Evolutionary conservation across 2,888 invertebrate species (phyloP).

Genomic region (Oscheius sp.): DNA sequence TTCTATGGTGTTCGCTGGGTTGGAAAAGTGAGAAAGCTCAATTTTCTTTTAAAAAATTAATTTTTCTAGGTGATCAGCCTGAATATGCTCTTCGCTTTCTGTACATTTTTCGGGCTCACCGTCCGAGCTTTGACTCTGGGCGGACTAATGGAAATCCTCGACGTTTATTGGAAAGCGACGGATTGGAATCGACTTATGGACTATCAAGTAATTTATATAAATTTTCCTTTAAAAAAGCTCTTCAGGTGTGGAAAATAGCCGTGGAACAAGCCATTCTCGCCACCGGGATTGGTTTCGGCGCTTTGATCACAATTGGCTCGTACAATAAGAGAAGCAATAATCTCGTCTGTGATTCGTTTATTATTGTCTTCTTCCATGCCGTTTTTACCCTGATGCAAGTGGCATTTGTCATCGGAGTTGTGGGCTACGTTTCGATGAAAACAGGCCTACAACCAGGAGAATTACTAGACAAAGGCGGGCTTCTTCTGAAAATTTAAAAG

Average conservation of each 20-base stretch:
- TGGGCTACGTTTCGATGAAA: conserved; percentile 62
- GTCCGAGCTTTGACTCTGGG: conserved; percentile 57
- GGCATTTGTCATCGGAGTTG: conserved; percentile 61
- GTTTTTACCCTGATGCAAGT: conserved; percentile 58
- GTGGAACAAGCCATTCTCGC: conserved; percentile 70
- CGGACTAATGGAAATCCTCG: conserved; percentile 62
- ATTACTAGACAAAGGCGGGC: conserved; percentile 59
- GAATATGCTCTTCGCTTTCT: conserved; percentile 43
- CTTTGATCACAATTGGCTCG: conserved; percentile 72
- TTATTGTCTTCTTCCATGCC: conserved; percentile 63
- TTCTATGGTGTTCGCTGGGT: conserved; percentile 73
- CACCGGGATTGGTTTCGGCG: conserved; percentile 72
- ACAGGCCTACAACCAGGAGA: conserved; percentile 64
- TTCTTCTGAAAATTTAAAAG: too few species aligned
- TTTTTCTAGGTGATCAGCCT: conserved; percentile 40
- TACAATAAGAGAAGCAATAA: conserved; percentile 73
- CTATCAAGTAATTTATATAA: conserved; percentile 43
- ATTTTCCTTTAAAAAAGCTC: not conserved
- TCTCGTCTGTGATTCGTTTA: conserved; percentile 69
- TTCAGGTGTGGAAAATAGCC: conserved; percentile 69
- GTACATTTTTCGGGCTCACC: conserved; percentile 49
- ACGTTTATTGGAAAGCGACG: conserved; percentile 61
- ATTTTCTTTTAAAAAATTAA: too few species aligned
- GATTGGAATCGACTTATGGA: conserved; percentile 70
- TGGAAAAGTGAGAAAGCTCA: conserved; percentile 61